Base-by-base conservation (phyloP, 2,113 vertebrate genomes). In the Ardeotis arabs region DNA sequence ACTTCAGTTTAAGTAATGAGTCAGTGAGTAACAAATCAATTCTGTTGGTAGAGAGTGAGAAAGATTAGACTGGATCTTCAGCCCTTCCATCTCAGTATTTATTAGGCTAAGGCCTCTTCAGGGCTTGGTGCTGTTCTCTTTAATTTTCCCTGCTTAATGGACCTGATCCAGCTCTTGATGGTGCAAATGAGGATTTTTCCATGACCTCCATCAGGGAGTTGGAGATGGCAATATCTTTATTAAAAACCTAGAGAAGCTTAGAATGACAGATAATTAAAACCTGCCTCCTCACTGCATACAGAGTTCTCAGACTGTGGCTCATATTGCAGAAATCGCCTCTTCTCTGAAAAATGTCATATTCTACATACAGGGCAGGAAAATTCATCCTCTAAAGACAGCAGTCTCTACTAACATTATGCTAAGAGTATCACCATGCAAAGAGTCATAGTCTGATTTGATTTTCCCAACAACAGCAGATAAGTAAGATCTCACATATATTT, bases 111-210 rank as follows among this genome's bases (percentile, higher is more conserved):
- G 84, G 67, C 69, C n/a, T 97, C 92, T 93, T 95, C 90, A 90
- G 94, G 90, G 86, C 80, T 96, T 91, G 66, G 75, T 91, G 80
- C 80, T 93, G 89, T 91, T 96, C 94, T 96, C 89, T 92, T 96
- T 95, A 81, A 93, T 94, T 95, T 95, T 97, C 86, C 67, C 77
- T 96, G 95, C 90, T 55, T 96, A 91, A 96, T 95, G 91, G 94
- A 96, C 89, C 90, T 79, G 62, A 93, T 95, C 91, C 77, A 89
- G 81, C 45, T 87, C 69, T 76, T 82, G 41, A 90, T 94, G 86
- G 62, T 2, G 0, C 82, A 95, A 95, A 84, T 73, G 69, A 90
- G 28, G 69, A 31, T 41, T 89, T 94, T 96, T 94, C 45, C n/a
- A 39, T 89, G 94, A 93, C 92, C 69, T 93, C 92, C 66, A 92